Evolutionary conservation across 1,140 invertebrate species (phyloP).

Genomic region (Pomacea maculata): DNA sequence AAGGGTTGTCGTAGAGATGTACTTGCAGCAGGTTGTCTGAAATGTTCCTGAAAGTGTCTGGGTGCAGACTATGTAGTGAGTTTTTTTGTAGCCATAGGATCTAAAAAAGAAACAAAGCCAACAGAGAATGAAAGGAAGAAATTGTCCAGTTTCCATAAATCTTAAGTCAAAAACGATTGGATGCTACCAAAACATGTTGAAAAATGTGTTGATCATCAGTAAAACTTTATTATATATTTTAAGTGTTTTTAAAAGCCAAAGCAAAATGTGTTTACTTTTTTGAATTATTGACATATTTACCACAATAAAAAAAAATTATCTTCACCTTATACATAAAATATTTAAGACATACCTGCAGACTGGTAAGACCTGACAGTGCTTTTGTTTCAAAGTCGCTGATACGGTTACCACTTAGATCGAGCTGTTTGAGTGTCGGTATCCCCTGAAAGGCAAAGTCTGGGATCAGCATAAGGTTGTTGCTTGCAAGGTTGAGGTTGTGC

Average conservation of each 20-base stretch:
- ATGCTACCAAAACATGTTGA: no score
- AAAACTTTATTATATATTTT: no score
- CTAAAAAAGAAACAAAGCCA: conserved; percentile 28
- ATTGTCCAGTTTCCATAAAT: no score
- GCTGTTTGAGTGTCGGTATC: conserved; percentile 38
- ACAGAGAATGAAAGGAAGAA: no score
- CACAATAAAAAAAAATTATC: no score
- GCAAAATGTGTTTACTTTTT: neutral
- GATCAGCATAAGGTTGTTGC: conserved; percentile 45
- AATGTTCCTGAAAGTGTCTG: conserved; percentile 35
- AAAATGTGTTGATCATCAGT: no score
- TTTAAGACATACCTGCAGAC: conserved; percentile 17
- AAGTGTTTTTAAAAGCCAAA: no score
- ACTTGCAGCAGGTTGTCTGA: conserved; percentile 32
- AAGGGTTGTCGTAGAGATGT: conserved; percentile 54
- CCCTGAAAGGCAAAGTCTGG: conserved; percentile 40
- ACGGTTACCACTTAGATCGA: conserved; percentile 54
- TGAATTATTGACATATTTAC: neutral
- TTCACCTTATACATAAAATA: neutral
- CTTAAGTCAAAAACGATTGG: no score
- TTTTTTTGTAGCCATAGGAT: conserved; percentile 53
- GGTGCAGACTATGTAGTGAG: conserved; percentile 35
- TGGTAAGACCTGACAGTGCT: conserved; percentile 43
- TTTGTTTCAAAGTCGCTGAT: conserved; percentile 37
- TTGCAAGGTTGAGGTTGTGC: conserved; percentile 40